These are phyloP conservation scores for Matsumyia berberina DNA, from an alignment of 2,888 invertebrate genomes.

Conservation along the genomic window DNA sequence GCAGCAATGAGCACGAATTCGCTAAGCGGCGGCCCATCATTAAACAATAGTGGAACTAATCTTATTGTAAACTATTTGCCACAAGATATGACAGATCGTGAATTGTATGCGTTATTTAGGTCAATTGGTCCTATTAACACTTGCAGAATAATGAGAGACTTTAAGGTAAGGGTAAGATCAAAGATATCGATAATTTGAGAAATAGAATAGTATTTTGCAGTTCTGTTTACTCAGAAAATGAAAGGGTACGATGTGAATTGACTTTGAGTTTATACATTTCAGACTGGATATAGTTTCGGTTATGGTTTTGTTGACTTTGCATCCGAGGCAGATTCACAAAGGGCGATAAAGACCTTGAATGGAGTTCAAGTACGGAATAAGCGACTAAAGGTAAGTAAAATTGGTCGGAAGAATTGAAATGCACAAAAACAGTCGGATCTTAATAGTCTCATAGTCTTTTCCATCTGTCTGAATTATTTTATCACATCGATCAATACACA, in stretches of 20 bases:
- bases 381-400: slow-evolving; percentile 89
- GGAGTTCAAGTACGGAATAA: slow-evolving; percentile 96
- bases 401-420: background rate
- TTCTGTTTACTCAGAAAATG: slow-evolving; percentile 66
- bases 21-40: slow-evolving; percentile 77
- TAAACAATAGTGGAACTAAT: slow-evolving; percentile 87
- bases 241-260: slow-evolving; percentile 54
- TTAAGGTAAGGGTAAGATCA: slow-evolving; percentile 86
- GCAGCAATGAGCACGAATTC: slow-evolving; percentile 81
- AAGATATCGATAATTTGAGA: slow-evolving; percentile 63
- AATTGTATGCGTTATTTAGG: slow-evolving; percentile 94
- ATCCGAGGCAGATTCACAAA: slow-evolving; percentile 92
- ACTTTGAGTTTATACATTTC: slow-evolving; percentile 76
- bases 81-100: slow-evolving; percentile 96
- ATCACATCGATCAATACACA: too few species aligned
- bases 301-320: slow-evolving; percentile 98
- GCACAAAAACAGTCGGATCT: too few species aligned
- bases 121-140: slow-evolving; percentile 95
- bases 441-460: too few species aligned
- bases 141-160: slow-evolving; percentile 96
- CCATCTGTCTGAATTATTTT: too few species aligned
- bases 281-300: slow-evolving; percentile 98
- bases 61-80: slow-evolving; percentile 98
- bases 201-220: slow-evolving; percentile 46
- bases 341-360: slow-evolving; percentile 94